These are phyloP conservation scores for Suricata suricatta DNA, from an alignment of 2,113 vertebrate genomes.

Conservation along the genomic window DNA sequence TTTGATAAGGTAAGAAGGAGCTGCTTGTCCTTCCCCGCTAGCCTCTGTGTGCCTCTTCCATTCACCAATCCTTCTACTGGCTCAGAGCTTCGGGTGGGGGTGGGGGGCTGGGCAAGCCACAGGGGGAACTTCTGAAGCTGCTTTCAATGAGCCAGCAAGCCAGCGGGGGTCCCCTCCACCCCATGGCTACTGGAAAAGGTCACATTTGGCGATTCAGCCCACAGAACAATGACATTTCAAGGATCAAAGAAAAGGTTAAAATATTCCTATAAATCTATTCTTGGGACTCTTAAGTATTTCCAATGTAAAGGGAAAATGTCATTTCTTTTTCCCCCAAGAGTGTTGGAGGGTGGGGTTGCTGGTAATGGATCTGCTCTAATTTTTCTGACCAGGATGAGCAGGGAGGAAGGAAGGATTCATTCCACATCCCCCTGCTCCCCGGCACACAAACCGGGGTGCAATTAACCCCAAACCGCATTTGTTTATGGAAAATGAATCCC, in stretches of 20 bases:
- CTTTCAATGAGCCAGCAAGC: slow-evolving; percentile 84
- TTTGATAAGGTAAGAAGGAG: neutral
- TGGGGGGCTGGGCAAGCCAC: neutral
- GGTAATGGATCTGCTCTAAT: slow-evolving; percentile 65
- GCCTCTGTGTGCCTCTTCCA: neutral
- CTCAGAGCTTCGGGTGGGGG: neutral
- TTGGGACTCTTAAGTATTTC: slow-evolving; percentile 87
- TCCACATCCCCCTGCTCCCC: slow-evolving; percentile 12
- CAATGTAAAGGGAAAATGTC: slow-evolving; percentile 83
- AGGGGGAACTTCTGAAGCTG: slow-evolving; percentile 67
- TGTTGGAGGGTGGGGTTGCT: slow-evolving; percentile 69
- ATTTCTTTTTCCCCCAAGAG: slow-evolving; percentile 79
- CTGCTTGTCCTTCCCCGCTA: accelerated
- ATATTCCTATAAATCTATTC: slow-evolving; percentile 92
- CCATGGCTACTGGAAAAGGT: slow-evolving; percentile 86
- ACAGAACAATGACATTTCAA: slow-evolving; percentile 92
- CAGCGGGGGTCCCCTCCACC: slow-evolving; percentile 76
- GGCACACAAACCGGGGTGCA: slow-evolving; percentile 71
- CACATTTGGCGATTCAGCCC: slow-evolving; percentile 85
- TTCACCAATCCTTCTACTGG: neutral
- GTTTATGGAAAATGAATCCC: slow-evolving; percentile 80
- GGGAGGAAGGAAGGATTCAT: neutral
- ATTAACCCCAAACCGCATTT: slow-evolving; percentile 80
- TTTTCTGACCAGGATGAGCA: slow-evolving; percentile 43
- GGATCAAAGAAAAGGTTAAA: slow-evolving; percentile 93